Evolutionary conservation across 92 coral and sea anemone species (phyloP), one percentile per base, ranked within the genome.

Genomic region (Zoanthus gigantus): DNA sequence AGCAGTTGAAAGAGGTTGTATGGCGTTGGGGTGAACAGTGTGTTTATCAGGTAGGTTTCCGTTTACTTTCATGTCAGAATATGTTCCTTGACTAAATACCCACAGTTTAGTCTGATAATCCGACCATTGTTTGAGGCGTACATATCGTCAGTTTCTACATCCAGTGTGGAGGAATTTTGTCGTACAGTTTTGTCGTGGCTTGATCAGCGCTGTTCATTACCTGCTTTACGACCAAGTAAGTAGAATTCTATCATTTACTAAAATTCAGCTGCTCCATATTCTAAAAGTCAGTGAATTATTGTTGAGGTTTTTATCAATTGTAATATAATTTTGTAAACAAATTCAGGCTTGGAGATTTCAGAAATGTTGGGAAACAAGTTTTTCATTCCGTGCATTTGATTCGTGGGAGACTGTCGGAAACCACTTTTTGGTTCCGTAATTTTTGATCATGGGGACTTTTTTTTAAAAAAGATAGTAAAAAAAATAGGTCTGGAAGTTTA

Each of bases 161-260:
- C 68, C 61, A 95, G 91, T 46, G 92, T 89, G 78, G 98, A 97
- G 73, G 99, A 97, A 68, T 97, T 97, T 58, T 97, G 93, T 89
- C 84, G 93, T 16, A 95, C 97, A 10, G 98, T 97, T 18, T 86
- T 95, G 12, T 80, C 91, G 8, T 97, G 99, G 99, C 82, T 97
- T 50, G 98, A 92, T 34, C 94, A 97, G 79, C 96, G 92, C 50
- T 97, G 99, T 63, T 93, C 96, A 29, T 90, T 97, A 9, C 99
- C 99, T 9, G 93, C 94, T 54, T 94, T 97, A 7, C 92, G 99
- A 94, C 99, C 99, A 75, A 96, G 99, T 95, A 42, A 87, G 93
- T 67, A 45, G 7, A 58, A 9, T 9, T 3, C 44, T 5, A 50
- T 50, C 30, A 23, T 31, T 6, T 52, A 52, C 69, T 54, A 6